A percentile compares a stretch with the other conserved stretches of the same genome.
phyloP scores from a whole-genome alignment of 2,113 vertebrate genomes.

The Melanostigma gelatinosum region DNA sequence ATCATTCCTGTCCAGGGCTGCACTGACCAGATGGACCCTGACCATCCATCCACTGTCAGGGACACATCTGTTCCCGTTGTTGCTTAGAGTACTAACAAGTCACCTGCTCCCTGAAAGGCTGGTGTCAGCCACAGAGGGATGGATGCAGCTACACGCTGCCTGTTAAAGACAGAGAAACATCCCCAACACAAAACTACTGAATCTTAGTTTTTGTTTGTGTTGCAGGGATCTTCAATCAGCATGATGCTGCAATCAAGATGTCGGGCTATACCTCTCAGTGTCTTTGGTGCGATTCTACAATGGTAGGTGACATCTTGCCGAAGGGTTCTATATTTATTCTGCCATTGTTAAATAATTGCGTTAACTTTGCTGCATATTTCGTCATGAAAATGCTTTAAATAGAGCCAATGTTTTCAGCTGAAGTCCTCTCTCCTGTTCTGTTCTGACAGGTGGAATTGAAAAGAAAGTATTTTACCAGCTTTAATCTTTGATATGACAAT shows the following conservation, averaged over 20 bases:
- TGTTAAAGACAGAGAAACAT: conserved; percentile 72
- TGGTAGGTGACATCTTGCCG: background rate
- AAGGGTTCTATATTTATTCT: background rate
- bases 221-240: conserved; percentile 30
- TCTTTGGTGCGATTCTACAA: conserved; percentile 5
- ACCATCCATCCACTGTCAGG: conserved; percentile 99
- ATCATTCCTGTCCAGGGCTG: conserved; percentile 99
- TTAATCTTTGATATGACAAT: conserved; percentile 26
- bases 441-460: conserved; percentile 23
- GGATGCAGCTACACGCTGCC: conserved; percentile 67
- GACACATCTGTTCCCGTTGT: conserved; percentile 99
- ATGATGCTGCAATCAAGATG: conserved; percentile 13
- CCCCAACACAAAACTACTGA: conserved; percentile 27
- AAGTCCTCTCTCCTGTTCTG: conserved; percentile 3
- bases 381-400: conserved; percentile 36
- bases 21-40: conserved; percentile 99
- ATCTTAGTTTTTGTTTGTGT: conserved; percentile 22
- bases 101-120: conserved; percentile 96
- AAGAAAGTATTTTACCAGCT: conserved; percentile 15
- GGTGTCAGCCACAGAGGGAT: conserved; percentile 89
- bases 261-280: background rate
- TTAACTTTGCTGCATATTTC: conserved; percentile 36
- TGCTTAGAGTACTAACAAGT: conserved; percentile 99
- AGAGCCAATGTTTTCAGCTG: background rate
- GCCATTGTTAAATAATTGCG: conserved; percentile 11